Conservation (phyloP, 2,888 invertebrate species). For the Myopa testacea region DNA sequence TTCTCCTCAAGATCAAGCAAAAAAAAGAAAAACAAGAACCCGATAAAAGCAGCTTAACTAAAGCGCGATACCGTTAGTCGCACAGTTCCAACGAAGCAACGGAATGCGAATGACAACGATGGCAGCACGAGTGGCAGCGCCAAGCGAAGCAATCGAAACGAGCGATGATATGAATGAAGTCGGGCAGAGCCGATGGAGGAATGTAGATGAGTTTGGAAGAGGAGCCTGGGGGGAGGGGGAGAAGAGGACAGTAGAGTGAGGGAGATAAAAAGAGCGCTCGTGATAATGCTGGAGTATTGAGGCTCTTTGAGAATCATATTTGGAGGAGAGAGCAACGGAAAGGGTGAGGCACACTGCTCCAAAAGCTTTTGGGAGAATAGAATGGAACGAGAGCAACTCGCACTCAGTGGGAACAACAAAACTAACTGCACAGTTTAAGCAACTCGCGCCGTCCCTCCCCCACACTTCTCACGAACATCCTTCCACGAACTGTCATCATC, state of each 20-base stretch:
- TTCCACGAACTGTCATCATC: not conserved
- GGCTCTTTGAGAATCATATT: not conserved
- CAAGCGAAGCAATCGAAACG: slow-evolving; percentile 23
- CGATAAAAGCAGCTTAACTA: not conserved
- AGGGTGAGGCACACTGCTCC: not conserved
- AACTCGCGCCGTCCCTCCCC: not conserved
- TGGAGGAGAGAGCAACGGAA: not conserved
- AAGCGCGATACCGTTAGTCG: slow-evolving; percentile 46
- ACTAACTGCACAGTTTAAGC: not conserved
- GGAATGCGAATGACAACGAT: slow-evolving; percentile 49
- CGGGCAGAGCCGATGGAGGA: slow-evolving; percentile 29
- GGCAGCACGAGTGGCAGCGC: slow-evolving; percentile 30
- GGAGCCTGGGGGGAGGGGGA: not conserved
- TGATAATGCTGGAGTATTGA: not conserved
- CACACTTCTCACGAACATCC: not conserved
- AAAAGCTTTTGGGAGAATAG: not conserved
- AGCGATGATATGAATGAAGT: slow-evolving; percentile 56
- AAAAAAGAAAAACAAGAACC: slow-evolving; percentile 15
- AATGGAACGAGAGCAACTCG: not conserved
- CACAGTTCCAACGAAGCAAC: slow-evolving; percentile 49
- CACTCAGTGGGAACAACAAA: not conserved
- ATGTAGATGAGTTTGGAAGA: not conserved
- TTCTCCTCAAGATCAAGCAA: not conserved
- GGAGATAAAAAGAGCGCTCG: not conserved
- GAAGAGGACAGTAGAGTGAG: not conserved